Evolutionary conservation across 2,113 vertebrate species (phyloP).

Genomic region (Lophura nycthemera): DNA sequence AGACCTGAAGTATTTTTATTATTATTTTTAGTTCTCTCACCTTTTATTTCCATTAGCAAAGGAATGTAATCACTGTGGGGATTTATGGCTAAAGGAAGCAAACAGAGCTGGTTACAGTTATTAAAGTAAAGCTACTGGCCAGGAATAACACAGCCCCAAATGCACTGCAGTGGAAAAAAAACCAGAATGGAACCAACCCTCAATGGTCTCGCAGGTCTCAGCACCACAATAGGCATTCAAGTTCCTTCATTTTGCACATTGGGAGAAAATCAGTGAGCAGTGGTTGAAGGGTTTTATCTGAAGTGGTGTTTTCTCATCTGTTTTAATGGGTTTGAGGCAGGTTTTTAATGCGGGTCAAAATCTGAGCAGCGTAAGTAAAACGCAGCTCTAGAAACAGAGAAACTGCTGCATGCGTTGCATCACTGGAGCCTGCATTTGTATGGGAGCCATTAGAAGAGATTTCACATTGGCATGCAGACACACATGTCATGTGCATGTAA

Average conservation of each 20-base stretch:
- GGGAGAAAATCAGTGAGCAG: not conserved
- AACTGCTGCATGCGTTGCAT: not conserved
- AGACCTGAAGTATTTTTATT: conserved; percentile 68
- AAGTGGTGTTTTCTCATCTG: not conserved
- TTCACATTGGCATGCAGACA: not conserved
- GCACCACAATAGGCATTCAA: not conserved
- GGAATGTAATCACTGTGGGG: conserved; percentile 14
- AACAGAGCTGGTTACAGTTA: not conserved
- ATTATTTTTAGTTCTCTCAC: conserved; percentile 71
- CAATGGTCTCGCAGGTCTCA: not conserved
- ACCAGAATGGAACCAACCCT: accelerated
- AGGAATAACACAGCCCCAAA: not conserved
- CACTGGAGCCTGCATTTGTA: not conserved
- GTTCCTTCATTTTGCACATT: not conserved
- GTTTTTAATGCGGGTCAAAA: accelerated
- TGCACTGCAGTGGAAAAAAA: not conserved
- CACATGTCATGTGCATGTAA: not conserved
- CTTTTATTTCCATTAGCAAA: conserved; percentile 68
- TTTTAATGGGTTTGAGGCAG: not conserved
- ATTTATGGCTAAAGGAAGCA: conserved; percentile 47
- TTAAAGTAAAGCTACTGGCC: not conserved
- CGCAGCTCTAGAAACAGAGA: accelerated
- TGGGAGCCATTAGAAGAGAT: not conserved
- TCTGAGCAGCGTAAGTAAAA: not conserved
- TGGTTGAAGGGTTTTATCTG: not conserved